Evolutionary conservation across 2,888 invertebrate genomes (phyloP).

Genomic region (Kryphioiulus occultus): DNA sequence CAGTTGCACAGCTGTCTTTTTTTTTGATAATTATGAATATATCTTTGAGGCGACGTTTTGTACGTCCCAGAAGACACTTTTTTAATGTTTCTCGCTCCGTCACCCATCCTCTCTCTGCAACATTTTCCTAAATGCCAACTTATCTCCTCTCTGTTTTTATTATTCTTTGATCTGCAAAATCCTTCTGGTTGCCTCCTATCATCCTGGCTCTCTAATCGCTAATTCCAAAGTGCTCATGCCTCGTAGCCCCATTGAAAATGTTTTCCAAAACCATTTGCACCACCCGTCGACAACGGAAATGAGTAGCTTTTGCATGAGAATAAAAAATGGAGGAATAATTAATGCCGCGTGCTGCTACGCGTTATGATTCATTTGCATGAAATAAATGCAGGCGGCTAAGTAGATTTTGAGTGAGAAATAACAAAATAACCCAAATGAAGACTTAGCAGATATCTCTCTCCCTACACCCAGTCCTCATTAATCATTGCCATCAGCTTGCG

Average conservation of each 20-base stretch:
- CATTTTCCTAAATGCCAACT: slow-evolving; percentile 11
- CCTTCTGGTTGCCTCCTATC: not conserved
- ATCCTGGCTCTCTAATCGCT: not conserved
- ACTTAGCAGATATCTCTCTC: slow-evolving; percentile 35
- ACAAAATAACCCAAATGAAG: slow-evolving; percentile 26
- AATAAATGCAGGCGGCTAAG: slow-evolving; percentile 16
- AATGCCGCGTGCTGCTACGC: slow-evolving; percentile 24
- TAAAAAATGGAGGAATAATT: not conserved
- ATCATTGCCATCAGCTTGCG: slow-evolving; percentile 28
- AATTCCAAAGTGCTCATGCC: slow-evolving; percentile 10
- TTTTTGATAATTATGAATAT: not conserved
- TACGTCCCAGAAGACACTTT: not conserved
- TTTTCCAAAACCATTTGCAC: slow-evolving; percentile 25
- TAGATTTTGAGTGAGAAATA: slow-evolving; percentile 35
- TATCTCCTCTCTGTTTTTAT: slow-evolving; percentile 1
- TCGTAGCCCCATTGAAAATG: slow-evolving; percentile 12
- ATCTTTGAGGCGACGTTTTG: not conserved
- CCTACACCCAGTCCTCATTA: slow-evolving; percentile 28
- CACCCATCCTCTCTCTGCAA: not conserved
- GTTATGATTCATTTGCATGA: slow-evolving; percentile 35
- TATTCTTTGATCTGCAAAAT: slow-evolving; percentile 22
- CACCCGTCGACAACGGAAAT: slow-evolving; percentile 31
- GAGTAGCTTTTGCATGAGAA: slow-evolving; percentile 12
- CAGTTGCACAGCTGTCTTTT: not conserved
- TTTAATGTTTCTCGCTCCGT: not conserved